Evolutionary conservation across 1,140 invertebrate genomes (phyloP).

Genomic region (Bombus sibiricus): DNA sequence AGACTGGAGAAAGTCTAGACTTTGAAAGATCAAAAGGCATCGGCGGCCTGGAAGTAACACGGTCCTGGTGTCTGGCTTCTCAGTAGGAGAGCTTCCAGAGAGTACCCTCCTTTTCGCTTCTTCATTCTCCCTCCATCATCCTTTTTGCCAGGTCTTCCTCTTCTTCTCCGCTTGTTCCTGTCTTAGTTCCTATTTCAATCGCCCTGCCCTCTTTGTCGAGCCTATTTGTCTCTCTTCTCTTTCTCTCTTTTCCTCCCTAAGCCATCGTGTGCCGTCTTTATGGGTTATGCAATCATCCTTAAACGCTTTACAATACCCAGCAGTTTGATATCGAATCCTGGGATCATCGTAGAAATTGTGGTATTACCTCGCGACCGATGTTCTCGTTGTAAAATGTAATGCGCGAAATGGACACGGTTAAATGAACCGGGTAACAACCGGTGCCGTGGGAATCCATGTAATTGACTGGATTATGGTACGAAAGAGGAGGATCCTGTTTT

Average conservation of each 20-base stretch:
- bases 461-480: background rate
- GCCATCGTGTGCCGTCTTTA: constrained; percentile 10
- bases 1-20: constrained; percentile 73
- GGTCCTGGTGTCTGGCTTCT: constrained; percentile 65
- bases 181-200: constrained; percentile 54
- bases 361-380: background rate
- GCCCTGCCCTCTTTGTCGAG: constrained; percentile 14
- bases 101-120: constrained; percentile 46
- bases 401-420: background rate
- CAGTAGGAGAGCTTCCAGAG: constrained; percentile 57
- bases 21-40: constrained; percentile 76
- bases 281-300: constrained; percentile 46
- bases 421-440: background rate
- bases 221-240: constrained; percentile 3
- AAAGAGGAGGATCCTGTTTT: background rate
- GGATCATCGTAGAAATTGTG: constrained; percentile 1
- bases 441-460: background rate
- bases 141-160: constrained; percentile 6
- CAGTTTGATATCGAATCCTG: constrained; percentile 34
- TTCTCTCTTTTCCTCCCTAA: background rate
- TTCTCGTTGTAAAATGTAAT: background rate
- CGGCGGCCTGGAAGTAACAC: constrained; percentile 74
- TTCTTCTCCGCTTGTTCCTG: constrained; percentile 35
- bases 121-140: constrained; percentile 2
- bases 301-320: constrained; percentile 22